Conservation (phyloP, 1,140 invertebrate species). For the Aplysia californica region DNA sequence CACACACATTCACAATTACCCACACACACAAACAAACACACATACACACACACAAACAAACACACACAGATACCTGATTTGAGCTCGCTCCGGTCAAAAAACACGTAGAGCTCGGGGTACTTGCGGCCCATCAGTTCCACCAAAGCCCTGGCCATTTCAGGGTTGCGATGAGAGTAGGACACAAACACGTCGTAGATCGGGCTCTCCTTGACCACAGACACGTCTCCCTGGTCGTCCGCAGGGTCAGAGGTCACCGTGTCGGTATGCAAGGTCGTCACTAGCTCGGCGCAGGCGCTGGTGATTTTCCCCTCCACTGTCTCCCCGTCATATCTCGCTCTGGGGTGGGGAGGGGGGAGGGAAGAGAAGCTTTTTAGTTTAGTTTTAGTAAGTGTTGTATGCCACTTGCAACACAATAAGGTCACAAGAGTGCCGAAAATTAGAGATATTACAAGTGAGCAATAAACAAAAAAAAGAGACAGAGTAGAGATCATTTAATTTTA, state of each 20-base stretch:
- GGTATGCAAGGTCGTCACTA: neutral
- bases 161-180: slow-evolving; percentile 59
- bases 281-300: neutral
- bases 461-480: no score
- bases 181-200: slow-evolving; percentile 61
- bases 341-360: no score
- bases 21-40: no score
- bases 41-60: slow-evolving; percentile 34
- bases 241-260: neutral
- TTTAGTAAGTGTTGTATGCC: no score
- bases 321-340: no score
- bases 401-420: no score
- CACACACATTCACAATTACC: no score
- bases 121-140: slow-evolving; percentile 37
- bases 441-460: no score
- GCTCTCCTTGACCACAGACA: neutral
- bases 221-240: neutral
- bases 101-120: slow-evolving; percentile 52
- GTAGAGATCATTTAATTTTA: no score
- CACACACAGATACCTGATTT: no score
- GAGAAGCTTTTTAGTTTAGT: no score
- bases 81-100: slow-evolving; percentile 60
- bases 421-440: no score
- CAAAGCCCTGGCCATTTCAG: slow-evolving; percentile 42
- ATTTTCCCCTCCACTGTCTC: neutral